Conservation (phyloP, 37 sponge, comb jelly and placozoan species). For the Halichondria panicea region DNA sequence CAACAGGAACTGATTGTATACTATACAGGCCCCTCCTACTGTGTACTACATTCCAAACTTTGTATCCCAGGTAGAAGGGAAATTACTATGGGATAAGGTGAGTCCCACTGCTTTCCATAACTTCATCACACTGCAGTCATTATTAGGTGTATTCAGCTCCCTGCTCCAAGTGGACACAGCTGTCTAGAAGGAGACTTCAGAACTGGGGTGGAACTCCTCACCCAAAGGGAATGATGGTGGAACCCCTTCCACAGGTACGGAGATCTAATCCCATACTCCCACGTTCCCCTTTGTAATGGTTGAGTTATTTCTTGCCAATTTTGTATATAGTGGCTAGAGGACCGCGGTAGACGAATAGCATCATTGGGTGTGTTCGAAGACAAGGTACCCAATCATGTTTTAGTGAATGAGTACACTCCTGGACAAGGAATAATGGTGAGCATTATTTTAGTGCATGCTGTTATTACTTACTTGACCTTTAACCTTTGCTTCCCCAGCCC, state of each 20-base stretch:
- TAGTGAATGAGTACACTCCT: conserved; percentile 95
- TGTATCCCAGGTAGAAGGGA: conserved; percentile 73
- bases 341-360: conserved; percentile 25
- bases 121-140: background rate
- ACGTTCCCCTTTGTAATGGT: background rate
- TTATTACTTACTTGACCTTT: background rate
- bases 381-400: conserved; percentile 85
- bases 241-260: conserved; percentile 46
- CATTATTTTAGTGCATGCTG: background rate
- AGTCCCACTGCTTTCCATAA: background rate
- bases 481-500: conserved; percentile 49
- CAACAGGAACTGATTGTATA: background rate
- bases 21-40: conserved; percentile 69
- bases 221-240: conserved; percentile 67
- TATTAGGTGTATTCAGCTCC: conserved; percentile 87
- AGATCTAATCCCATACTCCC: background rate
- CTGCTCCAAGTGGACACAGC: conserved; percentile 88
- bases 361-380: conserved; percentile 65
- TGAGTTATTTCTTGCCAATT: background rate
- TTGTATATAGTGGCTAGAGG: conserved; percentile 77
- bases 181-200: conserved; percentile 87
- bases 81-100: conserved; percentile 63
- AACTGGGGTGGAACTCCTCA: conserved; percentile 95
- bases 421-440: conserved; percentile 97
- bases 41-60: conserved; percentile 91